Base-by-base conservation (phyloP, 2,113 vertebrate genomes). In the Plestiodon gilberti region DNA sequence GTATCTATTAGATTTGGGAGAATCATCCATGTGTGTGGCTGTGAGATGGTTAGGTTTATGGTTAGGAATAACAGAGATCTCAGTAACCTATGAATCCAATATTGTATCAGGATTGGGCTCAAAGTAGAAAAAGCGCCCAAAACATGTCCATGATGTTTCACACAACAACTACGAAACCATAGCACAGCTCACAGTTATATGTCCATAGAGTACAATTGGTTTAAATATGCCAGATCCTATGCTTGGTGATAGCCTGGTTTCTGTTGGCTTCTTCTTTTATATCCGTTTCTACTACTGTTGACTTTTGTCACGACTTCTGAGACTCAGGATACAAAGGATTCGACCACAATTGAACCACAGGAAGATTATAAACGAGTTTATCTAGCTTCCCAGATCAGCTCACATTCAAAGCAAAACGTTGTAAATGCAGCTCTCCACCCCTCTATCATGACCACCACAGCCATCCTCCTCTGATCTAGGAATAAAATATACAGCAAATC, bases 381-480 rank as follows among this genome's bases (percentile, higher is more conserved):
- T 75, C 67, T 33, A 40, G 73, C 57, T 64, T 22, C 1, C 33
- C 85, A 59, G 80, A 65, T 79, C 4, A 87, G 86, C 1, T 87
- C 3, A 82, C 25, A 1, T n/a, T 88, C 23, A 86, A 91, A 83
- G 7, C 35, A 59, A 40, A 43, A 91, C 94, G 89, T n/a, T 82
- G 28, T 79, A 59, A 55, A 6, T 55, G 18, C 81, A 84, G 69
- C 67, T 86, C 43, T 0, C 10, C 81, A 80, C 93, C 8, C 82
- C 76, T 91, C 91, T n/a, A 82, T 2, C 69, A 0, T 73, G 30
- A 23, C 48, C 57, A 0, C 0, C 79, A 83, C 83, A 81, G 9
- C 5, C 23, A 91, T 90, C 43, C 28, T 28, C 64, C 2, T 82
- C 3, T 6, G 48, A 1, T 1, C 0, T 52, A 62, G 64, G 75